Base-by-base conservation (phyloP, 2,888 invertebrate species). In the Melinopterus prodromus region DNA sequence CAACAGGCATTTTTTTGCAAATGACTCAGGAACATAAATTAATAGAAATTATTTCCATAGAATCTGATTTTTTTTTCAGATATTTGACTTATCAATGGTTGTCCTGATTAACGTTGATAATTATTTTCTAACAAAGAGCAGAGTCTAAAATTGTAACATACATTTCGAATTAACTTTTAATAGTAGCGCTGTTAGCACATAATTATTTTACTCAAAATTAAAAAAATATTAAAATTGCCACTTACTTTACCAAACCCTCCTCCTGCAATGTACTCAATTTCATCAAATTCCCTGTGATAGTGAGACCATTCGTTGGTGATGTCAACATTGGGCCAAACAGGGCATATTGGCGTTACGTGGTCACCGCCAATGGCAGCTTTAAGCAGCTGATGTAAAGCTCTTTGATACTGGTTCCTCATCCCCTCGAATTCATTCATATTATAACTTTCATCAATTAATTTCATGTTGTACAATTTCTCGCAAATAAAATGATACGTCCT, bases 161-260 rank as follows among this genome's bases (percentile, higher is more conserved):
- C n/a, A n/a, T n/a, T n/a, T n/a, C n/a, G n/a, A n/a, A n/a, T 26
- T 26, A 26, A 26, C 3, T 26, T 26, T 26, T 26, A 3, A 26
- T 26, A 26, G 26, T 26, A 26, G 26, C 3, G 26, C 26, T n/a
- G n/a, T n/a, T n/a, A n/a, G n/a, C n/a, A n/a, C n/a, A n/a, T n/a
- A n/a, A n/a, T n/a, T n/a, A n/a, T n/a, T n/a, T n/a, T n/a, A n/a
- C n/a, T 6, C 12, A 4, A 53, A 7, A 53, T 53, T 53, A 9
- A 53, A 12, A 7, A 9, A 4, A 53, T 53, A 53, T 53, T 53
- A 71, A 12, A 71, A 71, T 7, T 26, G 7, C n/a, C 15, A 78
- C 78, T 79, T 0, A 96, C 96, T 83, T 92, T 91, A 0, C 96
- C 96, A 86, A 96, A 96, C 16, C 95, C 96, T 12, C 95, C 95